A percentile compares a stretch with the other conserved stretches of the same genome.
These are phyloP conservation scores for Caenorhabditis sp. DNA, from an alignment of 2,888 invertebrate species.

Conservation along the genomic window DNA sequence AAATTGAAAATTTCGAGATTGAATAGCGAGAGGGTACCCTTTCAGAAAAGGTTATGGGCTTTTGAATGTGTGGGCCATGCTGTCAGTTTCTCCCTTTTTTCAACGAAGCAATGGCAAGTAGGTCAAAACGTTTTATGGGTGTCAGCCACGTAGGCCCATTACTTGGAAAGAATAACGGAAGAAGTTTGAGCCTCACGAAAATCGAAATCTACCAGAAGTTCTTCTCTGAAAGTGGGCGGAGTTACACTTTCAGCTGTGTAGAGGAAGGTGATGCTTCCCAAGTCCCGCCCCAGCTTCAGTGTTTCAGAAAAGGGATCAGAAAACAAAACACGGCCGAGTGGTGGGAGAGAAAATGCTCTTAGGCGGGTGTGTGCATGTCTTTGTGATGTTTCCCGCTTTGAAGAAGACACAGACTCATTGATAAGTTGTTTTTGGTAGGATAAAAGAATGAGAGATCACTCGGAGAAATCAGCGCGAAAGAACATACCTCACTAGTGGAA, in stretches of 20 bases:
- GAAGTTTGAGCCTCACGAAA: neutral
- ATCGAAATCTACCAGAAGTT: too few species aligned
- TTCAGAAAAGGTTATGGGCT: slow-evolving; percentile 10
- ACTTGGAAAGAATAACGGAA: neutral
- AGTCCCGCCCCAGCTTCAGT: neutral
- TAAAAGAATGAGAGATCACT: neutral
- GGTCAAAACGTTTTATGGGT: slow-evolving; percentile 21
- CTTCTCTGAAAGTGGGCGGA: slow-evolving; percentile 2
- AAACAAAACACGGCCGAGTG: slow-evolving; percentile 6
- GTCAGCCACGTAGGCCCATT: neutral
- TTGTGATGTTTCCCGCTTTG: neutral
- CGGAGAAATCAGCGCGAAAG: neutral
- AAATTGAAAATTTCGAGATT: neutral
- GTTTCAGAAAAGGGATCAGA: slow-evolving; percentile 28
- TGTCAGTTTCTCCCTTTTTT: neutral
- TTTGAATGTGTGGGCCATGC: neutral
- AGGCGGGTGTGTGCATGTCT: neutral
- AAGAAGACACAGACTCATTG: slow-evolving; percentile 16
- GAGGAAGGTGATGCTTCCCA: neutral
- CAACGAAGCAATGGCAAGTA: neutral
- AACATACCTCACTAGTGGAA: neutral
- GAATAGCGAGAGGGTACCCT: neutral
- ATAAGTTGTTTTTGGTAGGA: slow-evolving; percentile 20
- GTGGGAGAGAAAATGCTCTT: slow-evolving; percentile 25
- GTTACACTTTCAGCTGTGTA: slow-evolving; percentile 2